These are phyloP conservation scores for Celastrina argiolus DNA, from an alignment of 2,888 invertebrate genomes.

Conservation along the genomic window DNA sequence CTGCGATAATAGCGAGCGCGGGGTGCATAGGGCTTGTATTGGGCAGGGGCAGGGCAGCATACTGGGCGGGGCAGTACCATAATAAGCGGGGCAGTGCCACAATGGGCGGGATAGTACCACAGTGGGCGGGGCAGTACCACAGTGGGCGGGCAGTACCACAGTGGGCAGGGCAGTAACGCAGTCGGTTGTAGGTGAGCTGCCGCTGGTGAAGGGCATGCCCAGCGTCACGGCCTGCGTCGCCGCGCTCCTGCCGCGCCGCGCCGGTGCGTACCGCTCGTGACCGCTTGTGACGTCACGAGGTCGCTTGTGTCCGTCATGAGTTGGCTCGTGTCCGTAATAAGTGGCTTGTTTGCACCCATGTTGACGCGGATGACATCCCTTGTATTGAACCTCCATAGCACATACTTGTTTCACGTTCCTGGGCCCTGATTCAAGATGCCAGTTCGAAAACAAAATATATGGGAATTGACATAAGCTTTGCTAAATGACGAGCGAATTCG, in stretches of 20 bases:
- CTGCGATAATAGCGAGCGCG: neutral
- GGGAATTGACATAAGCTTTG: too few relatives aligned
- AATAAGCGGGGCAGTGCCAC: too few relatives aligned
- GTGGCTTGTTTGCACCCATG: neutral
- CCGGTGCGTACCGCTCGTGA: constrained; percentile 78
- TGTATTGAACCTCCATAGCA: too few relatives aligned
- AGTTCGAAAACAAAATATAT: too few relatives aligned
- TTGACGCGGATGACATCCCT: neutral
- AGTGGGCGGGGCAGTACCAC: neutral
- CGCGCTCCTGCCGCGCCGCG: constrained; percentile 83
- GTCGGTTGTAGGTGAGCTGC: constrained; percentile 44
- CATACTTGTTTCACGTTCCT: too few relatives aligned
- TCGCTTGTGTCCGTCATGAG: constrained; percentile 15
- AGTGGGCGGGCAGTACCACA: constrained; percentile 13
- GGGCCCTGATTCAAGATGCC: too few relatives aligned
- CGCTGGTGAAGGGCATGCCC: constrained; percentile 72
- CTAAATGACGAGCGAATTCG: too few relatives aligned
- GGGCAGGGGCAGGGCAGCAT: neutral
- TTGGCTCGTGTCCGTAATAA: neutral
- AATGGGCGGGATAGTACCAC: neutral
- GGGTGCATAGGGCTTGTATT: neutral
- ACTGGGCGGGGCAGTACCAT: neutral
- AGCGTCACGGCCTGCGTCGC: constrained; percentile 72
- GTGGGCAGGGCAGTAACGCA: constrained; percentile 23
- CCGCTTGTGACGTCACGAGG: too few relatives aligned